Conservation (phyloP, 2,888 invertebrate genomes). For the Cheilosia vulpina region DNA sequence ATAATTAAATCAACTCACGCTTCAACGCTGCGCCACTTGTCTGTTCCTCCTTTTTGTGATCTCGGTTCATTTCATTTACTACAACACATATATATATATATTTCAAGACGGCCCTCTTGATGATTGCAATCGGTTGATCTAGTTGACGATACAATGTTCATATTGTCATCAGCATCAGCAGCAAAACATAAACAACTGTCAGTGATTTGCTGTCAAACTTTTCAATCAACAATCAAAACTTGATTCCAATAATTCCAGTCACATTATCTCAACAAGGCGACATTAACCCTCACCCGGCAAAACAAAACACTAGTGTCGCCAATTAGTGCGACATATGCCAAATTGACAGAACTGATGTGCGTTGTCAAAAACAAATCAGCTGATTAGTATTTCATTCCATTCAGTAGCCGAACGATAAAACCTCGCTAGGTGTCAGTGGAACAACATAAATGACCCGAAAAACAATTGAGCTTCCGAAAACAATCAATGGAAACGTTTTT, state of each 20-base stretch:
- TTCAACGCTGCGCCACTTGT: constrained; percentile 6
- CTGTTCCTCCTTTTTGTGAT: not conserved
- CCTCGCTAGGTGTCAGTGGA: constrained; percentile 23
- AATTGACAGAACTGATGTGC: constrained; percentile 5
- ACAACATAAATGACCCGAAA: not conserved
- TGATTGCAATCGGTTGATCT: constrained; percentile 4
- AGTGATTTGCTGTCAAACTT: constrained; percentile 3
- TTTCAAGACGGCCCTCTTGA: not conserved
- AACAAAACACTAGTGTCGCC: not conserved
- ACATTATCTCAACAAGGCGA: constrained; percentile 17
- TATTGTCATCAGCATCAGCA: not conserved
- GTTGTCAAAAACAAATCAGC: constrained; percentile 34
- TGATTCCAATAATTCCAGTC: not conserved
- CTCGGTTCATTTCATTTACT: constrained; percentile 33
- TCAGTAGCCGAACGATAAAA: constrained; percentile 12
- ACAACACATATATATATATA: not conserved
- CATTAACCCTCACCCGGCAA: constrained; percentile 4
- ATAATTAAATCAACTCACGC: constrained; percentile 60
- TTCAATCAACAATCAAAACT: constrained; percentile 2
- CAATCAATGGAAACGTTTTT: constrained; percentile 16
- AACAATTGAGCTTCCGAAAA: not conserved
- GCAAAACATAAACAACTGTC: too few relatives aligned
- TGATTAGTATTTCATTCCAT: constrained; percentile 16
- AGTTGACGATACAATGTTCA: not conserved
- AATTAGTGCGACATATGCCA: not conserved